These are phyloP conservation scores for Trilocha varians DNA, from an alignment of 2,888 invertebrate genomes.

Conservation along the genomic window DNA sequence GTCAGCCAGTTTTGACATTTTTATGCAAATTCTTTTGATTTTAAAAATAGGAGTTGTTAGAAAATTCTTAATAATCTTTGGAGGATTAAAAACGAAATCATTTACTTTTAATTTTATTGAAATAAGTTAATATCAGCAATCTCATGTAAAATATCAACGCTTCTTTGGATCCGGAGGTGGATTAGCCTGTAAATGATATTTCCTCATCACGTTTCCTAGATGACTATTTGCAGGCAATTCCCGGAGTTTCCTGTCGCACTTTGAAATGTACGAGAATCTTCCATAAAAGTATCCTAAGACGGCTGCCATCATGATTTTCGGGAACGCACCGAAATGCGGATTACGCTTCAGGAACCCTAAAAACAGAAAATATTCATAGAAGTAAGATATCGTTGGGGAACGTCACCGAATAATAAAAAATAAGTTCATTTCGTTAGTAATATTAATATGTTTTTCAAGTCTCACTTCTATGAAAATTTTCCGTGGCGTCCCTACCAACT, in stretches of 20 bases:
- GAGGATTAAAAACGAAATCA: neutral
- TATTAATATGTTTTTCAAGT: neutral
- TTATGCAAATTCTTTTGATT: too few species aligned
- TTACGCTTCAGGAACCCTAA: slow-evolving; percentile 70
- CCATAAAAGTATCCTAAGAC: slow-evolving; percentile 81
- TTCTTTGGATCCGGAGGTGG: slow-evolving; percentile 19
- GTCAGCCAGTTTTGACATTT: too few species aligned
- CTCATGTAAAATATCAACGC: neutral
- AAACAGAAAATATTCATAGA: slow-evolving; percentile 61
- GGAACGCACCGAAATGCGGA: slow-evolving; percentile 77
- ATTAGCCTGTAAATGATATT: slow-evolving; percentile 35
- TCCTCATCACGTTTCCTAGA: slow-evolving; percentile 77
- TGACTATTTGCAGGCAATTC: slow-evolving; percentile 77
- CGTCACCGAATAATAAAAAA: slow-evolving; percentile 23
- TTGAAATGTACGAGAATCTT: slow-evolving; percentile 80
- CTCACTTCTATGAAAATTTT: slow-evolving; percentile 62
- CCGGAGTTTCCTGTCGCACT: slow-evolving; percentile 83
- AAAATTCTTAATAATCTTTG: too few species aligned
- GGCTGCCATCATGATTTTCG: slow-evolving; percentile 77
- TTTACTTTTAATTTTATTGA: neutral
- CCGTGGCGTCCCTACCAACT: slow-evolving; percentile 31
- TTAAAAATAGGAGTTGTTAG: too few species aligned
- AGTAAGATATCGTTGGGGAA: slow-evolving; percentile 46
- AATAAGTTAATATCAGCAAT: neutral
- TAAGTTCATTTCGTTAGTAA: neutral